These are phyloP conservation scores for Yponomeuta cagnagella DNA, from an alignment of 2,888 invertebrate genomes.

Conservation along the genomic window DNA sequence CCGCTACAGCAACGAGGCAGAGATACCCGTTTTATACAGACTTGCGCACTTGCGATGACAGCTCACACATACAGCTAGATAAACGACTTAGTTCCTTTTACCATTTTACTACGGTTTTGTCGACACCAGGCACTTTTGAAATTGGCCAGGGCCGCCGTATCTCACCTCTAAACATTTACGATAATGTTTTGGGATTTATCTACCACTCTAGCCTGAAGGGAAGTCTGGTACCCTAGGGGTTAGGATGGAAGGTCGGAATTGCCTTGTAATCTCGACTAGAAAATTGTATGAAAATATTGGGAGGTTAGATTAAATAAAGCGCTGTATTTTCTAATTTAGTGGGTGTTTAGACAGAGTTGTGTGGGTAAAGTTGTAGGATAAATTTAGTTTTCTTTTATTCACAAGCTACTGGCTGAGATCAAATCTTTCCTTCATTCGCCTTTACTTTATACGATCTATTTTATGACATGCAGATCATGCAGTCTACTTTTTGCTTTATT, in stretches of 20 bases:
- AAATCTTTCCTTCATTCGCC: no score
- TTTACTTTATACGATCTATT: no score
- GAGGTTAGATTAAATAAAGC: not conserved
- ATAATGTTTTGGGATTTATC: not conserved
- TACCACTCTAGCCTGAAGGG: not conserved
- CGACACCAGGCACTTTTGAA: slow-evolving; percentile 2
- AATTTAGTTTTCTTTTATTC: no score
- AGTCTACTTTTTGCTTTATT: no score
- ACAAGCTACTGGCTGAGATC: no score
- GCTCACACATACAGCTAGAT: not conserved
- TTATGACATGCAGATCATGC: no score
- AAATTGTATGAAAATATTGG: not conserved
- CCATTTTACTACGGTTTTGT: not conserved
- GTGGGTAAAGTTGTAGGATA: no score
- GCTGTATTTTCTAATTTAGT: not conserved
- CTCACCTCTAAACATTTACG: slow-evolving; percentile 1
- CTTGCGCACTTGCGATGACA: no score
- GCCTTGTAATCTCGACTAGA: not conserved
- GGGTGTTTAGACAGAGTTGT: not conserved
- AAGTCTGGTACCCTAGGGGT: not conserved
- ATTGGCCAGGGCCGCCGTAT: not conserved
- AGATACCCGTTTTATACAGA: not conserved
- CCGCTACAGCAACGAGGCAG: not conserved
- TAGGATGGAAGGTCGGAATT: not conserved
- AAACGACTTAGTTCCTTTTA: not conserved